Evolutionary conservation across 2,797 vertebrate species (phyloP).

Genomic region (Phataginus tricuspis): DNA sequence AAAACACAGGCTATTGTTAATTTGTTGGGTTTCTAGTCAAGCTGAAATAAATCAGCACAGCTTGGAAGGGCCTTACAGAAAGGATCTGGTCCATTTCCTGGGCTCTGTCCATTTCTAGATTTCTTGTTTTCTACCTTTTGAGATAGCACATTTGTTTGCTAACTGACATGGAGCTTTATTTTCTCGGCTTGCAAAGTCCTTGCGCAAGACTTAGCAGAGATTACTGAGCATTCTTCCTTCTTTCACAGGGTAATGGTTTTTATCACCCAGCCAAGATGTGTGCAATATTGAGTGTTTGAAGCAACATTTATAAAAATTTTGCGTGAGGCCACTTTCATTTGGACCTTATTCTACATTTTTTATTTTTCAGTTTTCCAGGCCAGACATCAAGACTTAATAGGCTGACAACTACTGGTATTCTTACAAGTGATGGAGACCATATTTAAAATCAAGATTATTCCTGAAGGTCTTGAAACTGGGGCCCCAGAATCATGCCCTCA

Average conservation of each 20-base stretch:
- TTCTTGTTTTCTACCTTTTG: slow-evolving; percentile 70
- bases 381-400: background rate
- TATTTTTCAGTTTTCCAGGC: slow-evolving; percentile 46
- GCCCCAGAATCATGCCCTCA: background rate
- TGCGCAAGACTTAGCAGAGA: background rate
- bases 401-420: background rate
- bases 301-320: slow-evolving; percentile 39
- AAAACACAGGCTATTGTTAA: slow-evolving; percentile 74
- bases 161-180: slow-evolving; percentile 38
- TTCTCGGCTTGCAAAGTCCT: slow-evolving; percentile 40
- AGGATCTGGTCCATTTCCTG: slow-evolving; percentile 49
- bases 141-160: slow-evolving; percentile 59
- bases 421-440: background rate
- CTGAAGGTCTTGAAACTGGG: background rate
- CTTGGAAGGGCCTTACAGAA: slow-evolving; percentile 64
- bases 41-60: slow-evolving; percentile 59
- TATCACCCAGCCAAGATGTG: background rate
- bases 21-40: slow-evolving; percentile 79
- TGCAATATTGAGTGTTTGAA: slow-evolving; percentile 11
- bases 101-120: slow-evolving; percentile 42
- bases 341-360: background rate
- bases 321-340: background rate
- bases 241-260: slow-evolving; percentile 10
- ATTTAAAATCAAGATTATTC: slow-evolving; percentile 14
- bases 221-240: background rate